A percentile compares a stretch with the other conserved stretches of the same genome.
Conservation (phyloP, 1,140 invertebrate genomes). For the Drosophila grimshawi region DNA sequence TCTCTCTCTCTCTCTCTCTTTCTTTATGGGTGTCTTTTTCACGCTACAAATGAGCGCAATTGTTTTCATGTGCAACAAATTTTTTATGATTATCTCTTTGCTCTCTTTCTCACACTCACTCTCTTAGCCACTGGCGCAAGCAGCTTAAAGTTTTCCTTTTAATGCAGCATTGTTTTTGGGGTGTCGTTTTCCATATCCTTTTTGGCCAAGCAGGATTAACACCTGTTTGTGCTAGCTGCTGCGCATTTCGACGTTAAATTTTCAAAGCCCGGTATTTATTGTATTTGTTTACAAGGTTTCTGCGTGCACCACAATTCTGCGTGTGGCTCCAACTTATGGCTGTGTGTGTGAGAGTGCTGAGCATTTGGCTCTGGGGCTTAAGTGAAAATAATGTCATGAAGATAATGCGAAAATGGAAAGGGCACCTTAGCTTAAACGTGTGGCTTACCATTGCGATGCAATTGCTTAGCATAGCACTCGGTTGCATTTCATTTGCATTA, state of each 20-base stretch:
- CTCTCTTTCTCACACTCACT: not conserved
- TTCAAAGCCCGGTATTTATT: slow-evolving; percentile 74
- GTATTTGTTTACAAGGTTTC: slow-evolving; percentile 81
- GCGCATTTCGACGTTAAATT: slow-evolving; percentile 54
- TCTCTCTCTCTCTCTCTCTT: not conserved
- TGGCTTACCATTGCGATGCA: slow-evolving; percentile 25
- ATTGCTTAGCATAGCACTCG: slow-evolving; percentile 7
- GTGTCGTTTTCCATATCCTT: not conserved
- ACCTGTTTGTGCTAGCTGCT: slow-evolving; percentile 70
- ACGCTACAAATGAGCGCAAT: slow-evolving; percentile 69
- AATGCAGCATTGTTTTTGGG: slow-evolving; percentile 38
- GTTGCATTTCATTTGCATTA: slow-evolving; percentile 74
- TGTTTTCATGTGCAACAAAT: slow-evolving; percentile 73
- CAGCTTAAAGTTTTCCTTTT: slow-evolving; percentile 52
- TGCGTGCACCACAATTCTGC: slow-evolving; percentile 70
- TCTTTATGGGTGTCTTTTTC: slow-evolving; percentile 10
- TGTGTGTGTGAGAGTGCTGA: not conserved
- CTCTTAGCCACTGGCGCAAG: slow-evolving; percentile 16
- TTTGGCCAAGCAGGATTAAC: slow-evolving; percentile 67
- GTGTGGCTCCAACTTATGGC: slow-evolving; percentile 33
- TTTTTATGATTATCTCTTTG: slow-evolving; percentile 48
- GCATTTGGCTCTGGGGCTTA: slow-evolving; percentile 63
- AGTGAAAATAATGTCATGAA: slow-evolving; percentile 66
- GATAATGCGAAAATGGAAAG: slow-evolving; percentile 78
- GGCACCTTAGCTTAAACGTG: slow-evolving; percentile 45